Base-by-base conservation (phyloP, 2,797 vertebrate species). In the Harpagifer antarcticus region DNA sequence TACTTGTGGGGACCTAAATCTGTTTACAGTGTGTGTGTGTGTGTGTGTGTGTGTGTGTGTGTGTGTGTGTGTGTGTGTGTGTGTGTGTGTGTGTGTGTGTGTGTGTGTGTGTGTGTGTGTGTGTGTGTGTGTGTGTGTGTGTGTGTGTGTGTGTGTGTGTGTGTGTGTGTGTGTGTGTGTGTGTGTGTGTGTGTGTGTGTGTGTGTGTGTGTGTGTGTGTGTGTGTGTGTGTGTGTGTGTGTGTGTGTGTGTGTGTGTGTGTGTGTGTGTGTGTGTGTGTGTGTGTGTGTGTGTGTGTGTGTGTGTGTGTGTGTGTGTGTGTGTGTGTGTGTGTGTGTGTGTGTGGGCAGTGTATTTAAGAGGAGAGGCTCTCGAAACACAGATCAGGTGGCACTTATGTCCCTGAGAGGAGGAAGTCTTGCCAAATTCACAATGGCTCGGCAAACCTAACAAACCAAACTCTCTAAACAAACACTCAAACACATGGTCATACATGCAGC, bases 331-430 rank as follows among this genome's bases (percentile, higher is more conserved):
- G 16, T 59, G 75, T 74, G 56, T 73, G 66, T 70, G 73, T 40
- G 43, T 48, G 45, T 62, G 63, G n/a, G n/a, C n/a, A n/a, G n/a
- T 27, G 90, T 92, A 89, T 77, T 89, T 91, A 92, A 92, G 86
- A 86, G 81, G 81, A 84, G 86, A 79, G 31, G 82, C 76, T 79
- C 67, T 83, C 73, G 74, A 78, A 87, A 81, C 81, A 88, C 73
- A 74, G 90, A 92, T 94, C 91, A 76, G 88, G 87, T 93, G 85
- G 85, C 75, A 3, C 78, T 72, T 72, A 72, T 87, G 71, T 89
- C 75, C 73, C 82, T 76, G 37, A 90, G 78, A 80, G 79, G 77
- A 79, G 77, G 75, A 69, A 17, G 76, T 20, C 45, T 47, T 84
- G 75, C 71, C 79, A 86, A 71, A 52, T 44, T 63, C 6, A 54